Evolutionary conservation across 2,888 invertebrate species (phyloP), one percentile per base, ranked within the genome.

Genomic region (Bedellia somnulentella): DNA sequence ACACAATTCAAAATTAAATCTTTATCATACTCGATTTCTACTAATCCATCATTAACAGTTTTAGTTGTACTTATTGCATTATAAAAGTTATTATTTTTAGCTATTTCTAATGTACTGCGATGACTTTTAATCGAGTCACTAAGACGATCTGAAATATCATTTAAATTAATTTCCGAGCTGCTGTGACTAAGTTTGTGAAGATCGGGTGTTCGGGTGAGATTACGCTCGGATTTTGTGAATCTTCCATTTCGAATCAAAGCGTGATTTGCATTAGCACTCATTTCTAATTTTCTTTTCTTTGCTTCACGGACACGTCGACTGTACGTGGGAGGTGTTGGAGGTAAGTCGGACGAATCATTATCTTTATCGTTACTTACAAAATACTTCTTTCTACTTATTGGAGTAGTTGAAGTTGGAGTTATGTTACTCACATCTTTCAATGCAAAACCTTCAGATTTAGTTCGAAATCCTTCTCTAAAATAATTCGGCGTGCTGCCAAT

Each of bases 371-470:
- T 46, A 29, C 52, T 57, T 16, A 52, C 32, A 29, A 54, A 60
- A 33, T 52, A 57, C 37, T 54, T 60, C 40, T 53, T 51, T 27
- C 59, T 18, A 11, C 47, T 60, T 30, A 59, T 59, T 0, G 57
- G 52, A 4, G 76, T 68, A 2, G 70, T 73, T 0, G 47, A 50
- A 11, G 60, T 80, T 1, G 81, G 80, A 3, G 81, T 81, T n/a
- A 81, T 64, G 43, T 82, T 82, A 44, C 82, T 82, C 5, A 82
- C 79, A 46, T 82, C 82, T 52, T 80, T 75, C 0, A 82, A 53
- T 6, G 71, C 73, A 31, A 60, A 43, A 1, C 55, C 68, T 39
- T 79, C 80, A 14, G 66, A 47, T 50, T 80, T 81, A 34, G 79
- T 79, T 2, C 62, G 43, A 14, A 80, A 80, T 3, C 80, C 80